Evolutionary conservation across 2,888 invertebrate genomes (phyloP), one percentile per base, ranked within the genome.

Genomic region (Cantharis rustica): DNA sequence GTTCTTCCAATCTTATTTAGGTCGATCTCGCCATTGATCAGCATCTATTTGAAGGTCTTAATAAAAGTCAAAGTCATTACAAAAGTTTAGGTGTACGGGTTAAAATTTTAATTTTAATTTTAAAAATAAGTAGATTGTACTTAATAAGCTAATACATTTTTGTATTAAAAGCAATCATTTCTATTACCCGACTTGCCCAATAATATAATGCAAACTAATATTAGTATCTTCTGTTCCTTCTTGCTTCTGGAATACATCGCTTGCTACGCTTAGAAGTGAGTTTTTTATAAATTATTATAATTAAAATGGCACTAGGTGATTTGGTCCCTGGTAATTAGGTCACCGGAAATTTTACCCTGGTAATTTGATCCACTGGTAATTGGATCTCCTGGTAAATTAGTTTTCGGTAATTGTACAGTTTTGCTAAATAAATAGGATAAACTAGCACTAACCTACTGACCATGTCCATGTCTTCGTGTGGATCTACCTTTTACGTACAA

Each of bases 201-300:
- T n/a, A 86, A 84, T 87, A 86, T 87, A 87, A 86, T 86, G 86
- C 85, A 84, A 85, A 75, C 77, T 79, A 80, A 75, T 80, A 77
- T 79, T 80, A 78, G 78, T 79, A 77, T 75, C 72, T 69, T 16
- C 64, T 16, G 20, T 72, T 20, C 61, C 31, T 10, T 61, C 47
- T 27, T 31, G 26, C 69, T 27, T 85, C n/a, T 85, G 86, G 86
- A 82, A 23, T 23, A 23, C 5, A 83, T 83, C 81, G 78, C 83
- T 83, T 81, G 69, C 72, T 61, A 69, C 79, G 80, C 79, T 78
- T 13, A 9, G 15, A 16, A 2, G 10, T n/a, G n/a, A n/a, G n/a
- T 23, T 31, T 16, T 61, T 47, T 13, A 13, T 47, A 16, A 16
- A 23, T 26, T 27, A 16, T 68, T 20, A 61, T 75, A 66, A 73